These are phyloP conservation scores for Typhlichthys subterraneus DNA, from an alignment of 2,797 vertebrate genomes.

Conservation along the genomic window DNA sequence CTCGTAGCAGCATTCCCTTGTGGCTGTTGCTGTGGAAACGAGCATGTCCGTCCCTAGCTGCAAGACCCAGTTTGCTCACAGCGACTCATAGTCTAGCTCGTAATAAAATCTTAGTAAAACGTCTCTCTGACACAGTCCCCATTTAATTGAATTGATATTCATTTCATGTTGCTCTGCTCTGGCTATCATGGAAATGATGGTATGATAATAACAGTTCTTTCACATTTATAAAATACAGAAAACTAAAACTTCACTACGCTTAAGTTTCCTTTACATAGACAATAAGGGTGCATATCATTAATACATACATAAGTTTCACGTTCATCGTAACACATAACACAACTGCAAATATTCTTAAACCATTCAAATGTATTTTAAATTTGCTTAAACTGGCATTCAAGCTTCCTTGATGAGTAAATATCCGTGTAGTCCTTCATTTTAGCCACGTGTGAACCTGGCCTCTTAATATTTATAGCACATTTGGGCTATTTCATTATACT, in stretches of 20 bases:
- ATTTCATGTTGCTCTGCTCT: neutral
- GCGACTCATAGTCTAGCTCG: neutral
- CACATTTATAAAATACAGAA: neutral
- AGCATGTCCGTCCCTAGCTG: slow-evolving; percentile 42
- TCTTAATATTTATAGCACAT: slow-evolving; percentile 35
- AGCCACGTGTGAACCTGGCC: slow-evolving; percentile 11
- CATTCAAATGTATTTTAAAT: neutral
- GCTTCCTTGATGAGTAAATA: neutral
- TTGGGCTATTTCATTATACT: neutral
- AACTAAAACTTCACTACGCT: neutral
- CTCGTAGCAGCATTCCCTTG: slow-evolving; percentile 20
- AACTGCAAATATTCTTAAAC: too few relatives aligned
- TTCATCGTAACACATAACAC: too few relatives aligned
- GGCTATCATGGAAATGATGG: neutral
- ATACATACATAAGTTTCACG: too few relatives aligned
- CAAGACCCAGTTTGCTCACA: slow-evolving; percentile 48
- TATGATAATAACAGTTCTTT: neutral
- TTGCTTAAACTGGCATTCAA: neutral
- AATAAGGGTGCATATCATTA: too few relatives aligned
- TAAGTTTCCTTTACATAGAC: too few relatives aligned
- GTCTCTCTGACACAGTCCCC: slow-evolving; percentile 24
- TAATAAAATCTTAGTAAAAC: slow-evolving; percentile 12
- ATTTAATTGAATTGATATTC: slow-evolving; percentile 1
- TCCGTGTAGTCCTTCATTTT: slow-evolving; percentile 1
- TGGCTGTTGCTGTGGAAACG: slow-evolving; percentile 67